Evolutionary conservation across 2,888 invertebrate genomes (phyloP).

Genomic region (Nematopogon swammerdamellus): DNA sequence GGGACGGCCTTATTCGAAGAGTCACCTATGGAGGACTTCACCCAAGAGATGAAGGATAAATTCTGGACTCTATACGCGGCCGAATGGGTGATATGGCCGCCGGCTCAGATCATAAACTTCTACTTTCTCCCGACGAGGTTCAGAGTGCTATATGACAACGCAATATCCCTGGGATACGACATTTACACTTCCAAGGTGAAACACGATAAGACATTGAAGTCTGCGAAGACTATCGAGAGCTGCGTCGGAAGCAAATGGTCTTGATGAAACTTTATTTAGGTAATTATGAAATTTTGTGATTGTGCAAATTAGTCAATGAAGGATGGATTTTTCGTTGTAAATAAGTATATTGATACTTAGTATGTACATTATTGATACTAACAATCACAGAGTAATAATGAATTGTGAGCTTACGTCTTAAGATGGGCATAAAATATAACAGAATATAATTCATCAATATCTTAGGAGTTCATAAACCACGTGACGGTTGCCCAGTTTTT

Average conservation of each 20-base stretch:
- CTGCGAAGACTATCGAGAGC: background rate
- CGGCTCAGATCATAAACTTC: conserved; percentile 91
- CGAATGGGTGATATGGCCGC: conserved; percentile 92
- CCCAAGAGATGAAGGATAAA: conserved; percentile 67
- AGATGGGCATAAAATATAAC: too few relatives aligned
- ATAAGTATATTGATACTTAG: too few relatives aligned
- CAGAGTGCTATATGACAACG: conserved; percentile 84
- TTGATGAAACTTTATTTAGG: too few relatives aligned
- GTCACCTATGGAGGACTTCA: conserved; percentile 56
- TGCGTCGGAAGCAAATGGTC: background rate
- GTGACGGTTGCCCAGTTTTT: too few relatives aligned
- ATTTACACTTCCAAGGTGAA: conserved; percentile 80
- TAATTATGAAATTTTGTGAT: background rate
- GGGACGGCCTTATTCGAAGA: conserved; percentile 72
- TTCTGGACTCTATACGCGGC: conserved; percentile 76
- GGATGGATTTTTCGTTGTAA: background rate
- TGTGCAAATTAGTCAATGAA: background rate
- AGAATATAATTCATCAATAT: too few relatives aligned
- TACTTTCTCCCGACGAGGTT: conserved; percentile 78
- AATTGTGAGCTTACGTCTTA: too few relatives aligned
- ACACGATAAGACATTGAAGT: conserved; percentile 37
- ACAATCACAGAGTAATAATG: too few relatives aligned
- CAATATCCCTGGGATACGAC: conserved; percentile 82
- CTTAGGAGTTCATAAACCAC: too few relatives aligned
- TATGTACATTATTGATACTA: too few relatives aligned